phyloP scores from a whole-genome alignment of 2,113 vertebrate genomes.

The Psophia crepitans region DNA sequence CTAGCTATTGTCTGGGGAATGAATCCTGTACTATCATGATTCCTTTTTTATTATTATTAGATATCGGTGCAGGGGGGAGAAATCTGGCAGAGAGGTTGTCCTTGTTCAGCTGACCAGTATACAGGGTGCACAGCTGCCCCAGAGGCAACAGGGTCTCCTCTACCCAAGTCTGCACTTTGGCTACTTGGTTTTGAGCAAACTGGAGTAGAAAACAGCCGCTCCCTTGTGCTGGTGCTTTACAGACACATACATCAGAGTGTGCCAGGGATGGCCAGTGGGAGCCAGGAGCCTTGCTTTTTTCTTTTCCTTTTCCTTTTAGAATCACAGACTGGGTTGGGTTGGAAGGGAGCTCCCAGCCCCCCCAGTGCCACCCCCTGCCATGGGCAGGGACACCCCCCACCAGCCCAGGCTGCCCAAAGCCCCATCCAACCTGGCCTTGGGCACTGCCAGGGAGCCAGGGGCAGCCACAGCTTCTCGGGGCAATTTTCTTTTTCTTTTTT shows the following conservation, averaged over 20 bases:
- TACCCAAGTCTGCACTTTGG: background rate
- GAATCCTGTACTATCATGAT: background rate
- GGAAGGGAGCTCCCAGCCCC: too few relatives aligned
- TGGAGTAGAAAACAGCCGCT: background rate
- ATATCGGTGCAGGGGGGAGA: background rate
- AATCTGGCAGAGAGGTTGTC: background rate
- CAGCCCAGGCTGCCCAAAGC: too few relatives aligned
- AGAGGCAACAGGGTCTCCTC: background rate
- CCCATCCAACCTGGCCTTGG: too few relatives aligned
- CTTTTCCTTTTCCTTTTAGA: background rate
- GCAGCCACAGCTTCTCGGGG: too few relatives aligned
- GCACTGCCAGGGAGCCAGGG: too few relatives aligned
- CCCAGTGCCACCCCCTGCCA: too few relatives aligned
- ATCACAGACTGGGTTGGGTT: too few relatives aligned
- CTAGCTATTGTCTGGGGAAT: conserved; percentile 6
- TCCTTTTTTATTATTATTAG: background rate
- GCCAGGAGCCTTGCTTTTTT: background rate
- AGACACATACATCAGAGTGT: background rate
- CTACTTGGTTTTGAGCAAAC: background rate
- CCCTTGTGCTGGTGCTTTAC: background rate
- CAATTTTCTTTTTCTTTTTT: background rate
- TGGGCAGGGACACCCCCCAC: too few relatives aligned
- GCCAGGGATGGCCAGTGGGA: background rate
- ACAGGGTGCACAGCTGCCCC: accelerated
- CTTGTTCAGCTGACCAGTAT: background rate